These are phyloP conservation scores for Setophaga coronata DNA, from an alignment of 2,113 vertebrate species.

Conservation along the genomic window DNA sequence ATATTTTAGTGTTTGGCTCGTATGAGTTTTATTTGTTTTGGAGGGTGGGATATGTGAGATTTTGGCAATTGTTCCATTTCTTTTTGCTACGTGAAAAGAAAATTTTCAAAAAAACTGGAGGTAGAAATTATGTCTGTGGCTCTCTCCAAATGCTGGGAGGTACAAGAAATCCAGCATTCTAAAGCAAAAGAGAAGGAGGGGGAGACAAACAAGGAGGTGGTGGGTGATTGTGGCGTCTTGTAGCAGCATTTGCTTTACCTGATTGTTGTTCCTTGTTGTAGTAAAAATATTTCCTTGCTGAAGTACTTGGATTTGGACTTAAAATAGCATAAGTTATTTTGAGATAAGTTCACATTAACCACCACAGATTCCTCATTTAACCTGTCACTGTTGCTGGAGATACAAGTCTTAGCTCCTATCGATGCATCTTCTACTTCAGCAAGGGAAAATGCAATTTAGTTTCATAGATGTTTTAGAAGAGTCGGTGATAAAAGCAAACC, in stretches of 20 bases:
- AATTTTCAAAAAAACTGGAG: background rate
- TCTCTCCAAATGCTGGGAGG: background rate
- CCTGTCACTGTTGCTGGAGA: background rate
- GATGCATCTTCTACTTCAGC: background rate
- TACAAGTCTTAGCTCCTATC: background rate
- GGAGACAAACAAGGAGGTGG: background rate
- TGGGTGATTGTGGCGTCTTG: background rate
- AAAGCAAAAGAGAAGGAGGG: background rate
- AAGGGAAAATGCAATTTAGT: conserved; percentile 15
- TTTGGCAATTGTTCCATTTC: background rate
- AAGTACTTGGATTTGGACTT: conserved; percentile 15
- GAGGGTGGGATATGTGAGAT: background rate
- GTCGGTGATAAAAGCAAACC: background rate
- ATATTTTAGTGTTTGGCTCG: background rate
- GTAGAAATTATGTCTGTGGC: background rate
- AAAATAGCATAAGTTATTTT: background rate
- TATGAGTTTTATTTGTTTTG: background rate
- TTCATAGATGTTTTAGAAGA: conserved; percentile 25
- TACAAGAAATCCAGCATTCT: background rate
- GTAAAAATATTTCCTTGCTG: conserved; percentile 8
- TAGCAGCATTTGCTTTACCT: background rate
- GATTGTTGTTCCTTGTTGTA: background rate
- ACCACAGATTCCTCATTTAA: background rate
- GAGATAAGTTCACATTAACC: background rate
- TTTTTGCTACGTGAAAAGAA: background rate